Percentiles rank a stretch among this genome's conserved stretches.
These are phyloP conservation scores for Lagria hirta DNA, from an alignment of 2,888 invertebrate species.

Conservation along the genomic window DNA sequence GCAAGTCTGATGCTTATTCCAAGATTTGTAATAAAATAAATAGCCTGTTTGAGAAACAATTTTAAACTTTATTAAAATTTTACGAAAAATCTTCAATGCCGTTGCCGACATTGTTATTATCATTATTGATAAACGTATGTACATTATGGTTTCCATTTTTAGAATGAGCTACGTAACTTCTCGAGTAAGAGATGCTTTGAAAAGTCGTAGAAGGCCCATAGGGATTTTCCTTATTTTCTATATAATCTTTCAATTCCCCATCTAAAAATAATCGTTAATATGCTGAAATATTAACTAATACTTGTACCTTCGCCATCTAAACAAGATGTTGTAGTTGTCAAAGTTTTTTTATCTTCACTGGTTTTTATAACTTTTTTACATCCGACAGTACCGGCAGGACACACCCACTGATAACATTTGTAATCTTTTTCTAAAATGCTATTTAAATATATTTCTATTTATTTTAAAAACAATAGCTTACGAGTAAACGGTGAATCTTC, in stretches of 20 bases:
- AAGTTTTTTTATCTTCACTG: constrained; percentile 23
- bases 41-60: too few relatives aligned
- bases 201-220: constrained; percentile 14
- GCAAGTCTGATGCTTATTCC: too few relatives aligned
- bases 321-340: constrained; percentile 27
- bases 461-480: too few relatives aligned
- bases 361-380: constrained; percentile 30
- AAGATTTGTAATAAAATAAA: too few relatives aligned
- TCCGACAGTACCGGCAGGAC: constrained; percentile 27
- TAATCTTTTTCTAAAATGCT: too few relatives aligned
- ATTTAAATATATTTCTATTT: too few relatives aligned
- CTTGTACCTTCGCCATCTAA: constrained; percentile 27
- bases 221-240: constrained; percentile 7
- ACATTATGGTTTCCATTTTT: too few relatives aligned
- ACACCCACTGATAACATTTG: constrained; percentile 28
- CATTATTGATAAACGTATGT: too few relatives aligned
- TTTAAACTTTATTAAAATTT: too few relatives aligned
- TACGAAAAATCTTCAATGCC: too few relatives aligned
- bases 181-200: constrained; percentile 17
- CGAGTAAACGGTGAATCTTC: too few relatives aligned
- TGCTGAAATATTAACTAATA: neutral
- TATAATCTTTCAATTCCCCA: constrained; percentile 18
- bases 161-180: constrained; percentile 9
- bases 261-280: constrained; percentile 15
- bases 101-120: too few relatives aligned